Percentiles rank a stretch among this genome's conserved stretches.
Conservation (phyloP, 92 coral and sea anemone genomes). For the Paramuricea clavata region DNA sequence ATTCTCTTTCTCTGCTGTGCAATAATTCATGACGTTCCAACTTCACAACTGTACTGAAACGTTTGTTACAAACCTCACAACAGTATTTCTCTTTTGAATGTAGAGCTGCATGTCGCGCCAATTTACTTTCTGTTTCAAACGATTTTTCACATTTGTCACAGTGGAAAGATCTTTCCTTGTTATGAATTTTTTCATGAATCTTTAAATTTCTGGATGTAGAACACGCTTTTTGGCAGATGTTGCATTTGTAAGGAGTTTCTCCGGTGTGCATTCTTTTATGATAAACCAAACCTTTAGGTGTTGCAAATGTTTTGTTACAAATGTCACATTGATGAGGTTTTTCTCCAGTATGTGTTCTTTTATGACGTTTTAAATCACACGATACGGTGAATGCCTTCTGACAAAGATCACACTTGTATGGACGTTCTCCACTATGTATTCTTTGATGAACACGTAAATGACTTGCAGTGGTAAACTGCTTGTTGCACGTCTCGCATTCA, state of each 20-base stretch:
- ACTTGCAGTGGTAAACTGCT: not conserved
- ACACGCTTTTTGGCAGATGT: not conserved
- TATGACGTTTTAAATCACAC: not conserved
- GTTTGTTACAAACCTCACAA: not conserved
- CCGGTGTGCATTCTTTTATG: slow-evolving; percentile 28
- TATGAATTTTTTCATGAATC: not conserved
- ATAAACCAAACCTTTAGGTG: not conserved
- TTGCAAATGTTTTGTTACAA: slow-evolving; percentile 3
- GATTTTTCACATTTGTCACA: not conserved
- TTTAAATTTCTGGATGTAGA: not conserved
- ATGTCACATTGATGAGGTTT: too few relatives aligned
- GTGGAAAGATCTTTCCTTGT: not conserved
- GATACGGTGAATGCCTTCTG: not conserved
- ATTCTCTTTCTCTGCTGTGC: not conserved
- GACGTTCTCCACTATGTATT: not conserved
- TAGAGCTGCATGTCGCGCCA: not conserved
- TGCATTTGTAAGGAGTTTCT: slow-evolving; percentile 10
- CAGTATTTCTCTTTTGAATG: not conserved
- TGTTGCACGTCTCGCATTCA: not conserved
- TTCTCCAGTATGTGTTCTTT: too few relatives aligned
- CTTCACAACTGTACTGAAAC: not conserved
- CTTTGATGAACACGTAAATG: slow-evolving; percentile 10
- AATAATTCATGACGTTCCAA: not conserved
- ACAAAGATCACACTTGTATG: not conserved
- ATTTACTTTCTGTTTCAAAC: not conserved